A percentile compares a stretch with the other conserved stretches of the same genome.
Evolutionary conservation across 2,113 vertebrate species (phyloP).

Genomic region (Mormyrus lacerda): DNA sequence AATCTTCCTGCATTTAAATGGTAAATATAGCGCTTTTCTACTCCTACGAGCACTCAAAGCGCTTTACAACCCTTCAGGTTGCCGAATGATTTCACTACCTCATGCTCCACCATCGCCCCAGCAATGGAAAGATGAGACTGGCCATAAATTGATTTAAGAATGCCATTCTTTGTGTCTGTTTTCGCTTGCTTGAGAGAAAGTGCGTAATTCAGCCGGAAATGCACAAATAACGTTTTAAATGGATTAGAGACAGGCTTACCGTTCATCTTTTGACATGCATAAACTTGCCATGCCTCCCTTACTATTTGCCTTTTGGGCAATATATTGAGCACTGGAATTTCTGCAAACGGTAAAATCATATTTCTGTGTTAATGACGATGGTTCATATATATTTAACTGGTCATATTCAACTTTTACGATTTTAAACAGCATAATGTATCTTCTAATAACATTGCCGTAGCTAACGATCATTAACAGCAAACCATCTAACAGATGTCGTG

Average conservation of each 20-base stretch:
- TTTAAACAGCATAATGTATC: background rate
- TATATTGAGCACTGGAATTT: slow-evolving; percentile 2
- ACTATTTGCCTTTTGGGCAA: background rate
- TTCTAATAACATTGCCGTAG: background rate
- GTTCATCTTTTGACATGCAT: background rate
- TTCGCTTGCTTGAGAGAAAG: background rate
- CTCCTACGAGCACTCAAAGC: too few species aligned
- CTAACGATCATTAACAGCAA: background rate
- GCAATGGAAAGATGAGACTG: slow-evolving; percentile 4
- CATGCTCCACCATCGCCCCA: too few species aligned
- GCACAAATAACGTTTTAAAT: background rate
- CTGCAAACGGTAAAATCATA: background rate
- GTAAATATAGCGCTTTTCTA: too few species aligned
- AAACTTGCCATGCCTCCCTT: background rate
- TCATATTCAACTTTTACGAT: background rate
- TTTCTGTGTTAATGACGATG: background rate
- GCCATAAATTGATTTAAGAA: background rate
- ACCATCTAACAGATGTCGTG: background rate
- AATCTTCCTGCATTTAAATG: background rate
- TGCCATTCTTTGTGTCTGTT: background rate
- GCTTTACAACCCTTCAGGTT: too few species aligned
- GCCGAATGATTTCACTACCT: too few species aligned
- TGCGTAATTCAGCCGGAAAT: background rate
- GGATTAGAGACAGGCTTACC: background rate
- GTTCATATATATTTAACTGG: background rate